Evolutionary conservation across 2,797 vertebrate species (phyloP).

Genomic region (Apodemus agrarius): DNA sequence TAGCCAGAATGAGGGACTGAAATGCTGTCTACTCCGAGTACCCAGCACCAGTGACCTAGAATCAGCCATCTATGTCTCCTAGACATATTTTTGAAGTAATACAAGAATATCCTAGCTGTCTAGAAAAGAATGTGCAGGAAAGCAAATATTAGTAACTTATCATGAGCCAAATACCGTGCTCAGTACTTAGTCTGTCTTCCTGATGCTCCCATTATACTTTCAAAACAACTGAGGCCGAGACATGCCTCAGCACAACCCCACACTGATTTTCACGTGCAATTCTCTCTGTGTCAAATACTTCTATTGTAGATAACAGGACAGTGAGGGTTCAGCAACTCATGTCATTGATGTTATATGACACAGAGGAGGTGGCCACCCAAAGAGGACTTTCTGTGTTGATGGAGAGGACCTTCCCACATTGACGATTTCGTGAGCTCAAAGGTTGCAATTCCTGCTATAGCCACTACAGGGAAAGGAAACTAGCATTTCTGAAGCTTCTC

Average conservation of each 20-base stretch:
- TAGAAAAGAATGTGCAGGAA: not conserved
- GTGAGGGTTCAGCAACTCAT: not conserved
- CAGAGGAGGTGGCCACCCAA: not conserved
- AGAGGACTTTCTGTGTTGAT: not conserved
- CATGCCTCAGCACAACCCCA: not conserved
- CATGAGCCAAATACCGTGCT: not conserved
- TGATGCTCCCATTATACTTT: not conserved
- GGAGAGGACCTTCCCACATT: not conserved
- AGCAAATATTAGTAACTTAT: not conserved
- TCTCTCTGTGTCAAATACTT: not conserved
- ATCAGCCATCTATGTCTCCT: not conserved
- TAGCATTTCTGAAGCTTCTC: not conserved
- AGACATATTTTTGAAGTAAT: not conserved
- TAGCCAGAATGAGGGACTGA: not conserved
- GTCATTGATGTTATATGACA: not conserved
- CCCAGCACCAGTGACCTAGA: not conserved
- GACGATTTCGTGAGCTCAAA: not conserved
- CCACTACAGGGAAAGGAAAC: constrained; percentile 46
- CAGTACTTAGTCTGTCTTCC: not conserved
- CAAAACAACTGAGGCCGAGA: not conserved
- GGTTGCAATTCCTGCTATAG: constrained; percentile 2
- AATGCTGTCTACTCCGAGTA: not conserved
- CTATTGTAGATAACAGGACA: not conserved
- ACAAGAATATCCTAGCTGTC: not conserved
- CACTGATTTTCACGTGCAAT: not conserved